These are phyloP conservation scores for Chrosomus eos DNA, from an alignment of 2,797 vertebrate species.

Conservation along the genomic window DNA sequence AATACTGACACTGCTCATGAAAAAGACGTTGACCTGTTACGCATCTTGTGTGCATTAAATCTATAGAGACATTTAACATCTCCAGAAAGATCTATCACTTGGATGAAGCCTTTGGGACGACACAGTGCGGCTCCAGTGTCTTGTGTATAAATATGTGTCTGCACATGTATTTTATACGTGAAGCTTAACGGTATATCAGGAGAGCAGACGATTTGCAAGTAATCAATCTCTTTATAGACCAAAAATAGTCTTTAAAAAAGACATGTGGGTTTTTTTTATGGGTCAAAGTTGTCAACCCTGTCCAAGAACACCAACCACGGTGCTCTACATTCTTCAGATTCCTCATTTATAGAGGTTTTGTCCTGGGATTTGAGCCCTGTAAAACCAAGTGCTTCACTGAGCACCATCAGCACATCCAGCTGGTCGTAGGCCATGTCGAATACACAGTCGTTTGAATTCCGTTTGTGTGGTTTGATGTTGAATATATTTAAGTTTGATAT, in stretches of 20 bases:
- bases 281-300: constrained; percentile 9
- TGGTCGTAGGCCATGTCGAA: constrained; percentile 6
- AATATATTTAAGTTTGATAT: constrained; percentile 14
- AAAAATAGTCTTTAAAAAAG: constrained; percentile 28
- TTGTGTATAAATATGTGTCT: background rate
- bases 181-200: background rate
- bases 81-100: constrained; percentile 41
- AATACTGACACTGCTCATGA: constrained; percentile 13
- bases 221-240: constrained; percentile 8
- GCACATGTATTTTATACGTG: constrained; percentile 1
- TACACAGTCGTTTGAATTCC: background rate
- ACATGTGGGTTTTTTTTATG: background rate
- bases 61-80: constrained; percentile 10
- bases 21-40: background rate
- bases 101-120: background rate
- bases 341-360: constrained; percentile 30
- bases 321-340: constrained; percentile 26
- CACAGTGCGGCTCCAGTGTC: constrained; percentile 4
- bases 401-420: constrained; percentile 1
- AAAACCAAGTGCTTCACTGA: constrained; percentile 18
- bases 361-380: constrained; percentile 5
- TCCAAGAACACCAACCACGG: constrained; percentile 10
- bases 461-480: constrained; percentile 10
- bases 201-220: constrained; percentile 1
- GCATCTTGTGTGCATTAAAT: constrained; percentile 47